Evolutionary conservation across 2,888 invertebrate species (phyloP).

Genomic region (Steinernema hermaphroditum): DNA sequence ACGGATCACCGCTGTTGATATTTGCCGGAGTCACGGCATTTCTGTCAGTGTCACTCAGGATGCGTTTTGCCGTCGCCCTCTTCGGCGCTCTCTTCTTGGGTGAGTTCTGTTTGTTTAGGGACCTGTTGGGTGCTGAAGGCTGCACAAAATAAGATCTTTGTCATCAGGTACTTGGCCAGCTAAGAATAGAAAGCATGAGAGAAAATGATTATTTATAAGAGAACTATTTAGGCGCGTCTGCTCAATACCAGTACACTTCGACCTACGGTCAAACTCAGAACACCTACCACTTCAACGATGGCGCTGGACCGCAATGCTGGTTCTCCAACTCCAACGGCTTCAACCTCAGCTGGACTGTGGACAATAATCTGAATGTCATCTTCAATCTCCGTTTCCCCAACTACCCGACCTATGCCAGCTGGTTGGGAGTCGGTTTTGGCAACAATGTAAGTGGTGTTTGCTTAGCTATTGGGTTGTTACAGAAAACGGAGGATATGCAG

Average conservation of each 20-base stretch:
- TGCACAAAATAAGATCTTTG: too few relatives aligned
- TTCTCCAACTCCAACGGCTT: slow-evolving; percentile 12
- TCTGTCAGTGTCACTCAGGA: not conserved
- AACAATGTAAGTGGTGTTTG: not conserved
- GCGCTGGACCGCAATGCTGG: slow-evolving; percentile 7
- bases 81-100: not conserved
- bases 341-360: slow-evolving; percentile 7
- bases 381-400: slow-evolving; percentile 1
- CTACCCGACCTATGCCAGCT: slow-evolving; percentile 9
- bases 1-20: not conserved
- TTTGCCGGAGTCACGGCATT: not conserved
- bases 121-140: not conserved
- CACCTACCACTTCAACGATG: not conserved
- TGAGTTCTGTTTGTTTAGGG: not conserved
- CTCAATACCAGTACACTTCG: not conserved
- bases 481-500: too few relatives aligned
- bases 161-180: too few relatives aligned
- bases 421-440: slow-evolving; percentile 5
- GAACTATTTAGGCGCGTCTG: not conserved
- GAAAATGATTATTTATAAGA: too few relatives aligned
- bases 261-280: not conserved
- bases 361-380: not conserved
- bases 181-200: too few relatives aligned
- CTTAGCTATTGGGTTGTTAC: too few relatives aligned
- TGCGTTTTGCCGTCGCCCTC: not conserved